Base-by-base conservation (phyloP, 2,797 vertebrate species). In the Clarias platycephalus region DNA sequence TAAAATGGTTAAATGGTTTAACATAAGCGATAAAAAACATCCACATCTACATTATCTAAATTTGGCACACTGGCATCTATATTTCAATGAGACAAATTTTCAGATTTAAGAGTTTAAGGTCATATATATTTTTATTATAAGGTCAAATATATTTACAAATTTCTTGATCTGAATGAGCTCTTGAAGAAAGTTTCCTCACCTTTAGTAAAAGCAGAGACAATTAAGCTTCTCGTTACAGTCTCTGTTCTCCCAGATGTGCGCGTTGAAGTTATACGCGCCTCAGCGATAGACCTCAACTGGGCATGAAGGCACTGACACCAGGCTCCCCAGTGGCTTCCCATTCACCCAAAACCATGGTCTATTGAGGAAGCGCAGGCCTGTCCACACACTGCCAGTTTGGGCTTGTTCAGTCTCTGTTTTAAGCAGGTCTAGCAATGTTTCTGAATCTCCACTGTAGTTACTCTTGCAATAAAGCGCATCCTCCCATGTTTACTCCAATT, bases 391-490 rank as follows among this genome's bases (percentile, higher is more conserved):
- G 0, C 80, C 83, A 5, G 34, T 84, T 1, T 13, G 0, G 0
- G 22, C 1, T 13, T 86, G 80, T 2, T 0, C 1, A 0, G 89
- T 6, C 76, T 90, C 58, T 1, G 0, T 83, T 68, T 86, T 85
- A 28, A 90, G 89, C 10, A 91, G 83, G 53, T 85, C 10, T 86
- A 89, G 84, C 85, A 92, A 89, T 0, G 74, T 83, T 22, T 88
- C 53, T 0, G 91, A 91, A 0, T 40, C 44, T 49, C 68, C 62
- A 92, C 67, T 4, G 88, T 91, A 86, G 26, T 88, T 20, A 83
- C 31, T 12, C 70, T 83, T 90, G 90, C 93, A 92, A 80, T 92
- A 57, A 28, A 91, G 22, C 40, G 91, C 91, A 9, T 91, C 89
- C 63, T 89, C 86, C 92, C 92, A 93, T 2, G 81, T 91, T 81